Evolutionary conservation across 1,140 invertebrate species (phyloP).

Genomic region (Caenorhabditis latens): DNA sequence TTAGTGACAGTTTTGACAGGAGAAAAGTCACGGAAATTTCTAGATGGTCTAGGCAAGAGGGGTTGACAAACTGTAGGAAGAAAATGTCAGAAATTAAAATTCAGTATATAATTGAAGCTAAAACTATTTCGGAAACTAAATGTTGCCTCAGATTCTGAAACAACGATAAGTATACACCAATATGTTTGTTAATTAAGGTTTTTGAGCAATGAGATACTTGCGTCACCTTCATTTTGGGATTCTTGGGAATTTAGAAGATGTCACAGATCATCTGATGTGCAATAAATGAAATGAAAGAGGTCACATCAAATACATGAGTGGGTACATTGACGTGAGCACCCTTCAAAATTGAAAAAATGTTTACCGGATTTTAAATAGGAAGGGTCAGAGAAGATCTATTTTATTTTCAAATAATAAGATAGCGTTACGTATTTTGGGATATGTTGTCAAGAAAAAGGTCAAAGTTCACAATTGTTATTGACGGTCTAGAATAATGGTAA

Average conservation of each 20-base stretch:
- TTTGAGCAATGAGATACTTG: not conserved
- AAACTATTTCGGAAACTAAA: too few relatives aligned
- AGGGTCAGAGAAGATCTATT: not conserved
- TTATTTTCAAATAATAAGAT: not conserved
- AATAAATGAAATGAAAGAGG: not conserved
- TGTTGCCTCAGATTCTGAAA: too few relatives aligned
- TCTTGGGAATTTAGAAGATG: not conserved
- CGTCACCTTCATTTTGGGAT: not conserved
- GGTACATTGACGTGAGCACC: constrained; percentile 23
- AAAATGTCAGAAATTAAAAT: not conserved
- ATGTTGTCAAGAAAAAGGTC: not conserved
- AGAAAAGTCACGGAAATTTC: too few relatives aligned
- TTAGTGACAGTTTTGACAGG: not conserved
- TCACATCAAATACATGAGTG: not conserved
- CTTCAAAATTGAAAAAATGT: not conserved
- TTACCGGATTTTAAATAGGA: not conserved
- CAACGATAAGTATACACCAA: too few relatives aligned
- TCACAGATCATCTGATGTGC: constrained; percentile 47
- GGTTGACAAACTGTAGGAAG: not conserved
- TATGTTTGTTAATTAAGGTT: not conserved
- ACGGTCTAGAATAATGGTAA: too few relatives aligned
- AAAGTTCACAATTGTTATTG: not conserved
- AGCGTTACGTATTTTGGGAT: not conserved
- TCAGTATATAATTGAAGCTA: not conserved
- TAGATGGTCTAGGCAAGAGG: not conserved